Percentiles rank a stretch among this genome's conserved stretches.
Conservation (phyloP, 2,888 invertebrate species). For the Netelia virgata region DNA sequence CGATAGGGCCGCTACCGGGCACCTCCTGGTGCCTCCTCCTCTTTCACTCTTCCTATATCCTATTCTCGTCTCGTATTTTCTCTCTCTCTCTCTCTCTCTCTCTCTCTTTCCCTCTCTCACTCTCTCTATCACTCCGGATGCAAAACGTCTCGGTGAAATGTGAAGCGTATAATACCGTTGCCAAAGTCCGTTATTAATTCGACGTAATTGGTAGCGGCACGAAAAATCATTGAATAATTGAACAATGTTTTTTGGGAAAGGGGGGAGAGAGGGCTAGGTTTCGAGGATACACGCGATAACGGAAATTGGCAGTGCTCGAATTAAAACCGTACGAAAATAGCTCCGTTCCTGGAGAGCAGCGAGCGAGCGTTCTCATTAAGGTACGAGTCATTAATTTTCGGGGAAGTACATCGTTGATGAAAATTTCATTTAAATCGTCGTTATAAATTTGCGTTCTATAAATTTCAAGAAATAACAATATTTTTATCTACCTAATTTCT, state of each 20-base stretch:
- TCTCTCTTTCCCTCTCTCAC: neutral
- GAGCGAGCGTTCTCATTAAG: too few relatives aligned
- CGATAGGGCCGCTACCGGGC: constrained; percentile 71
- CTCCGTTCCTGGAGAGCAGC: too few relatives aligned
- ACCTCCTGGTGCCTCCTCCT: constrained; percentile 62
- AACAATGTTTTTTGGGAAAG: constrained; percentile 46
- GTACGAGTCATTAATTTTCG: too few relatives aligned
- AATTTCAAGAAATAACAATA: too few relatives aligned
- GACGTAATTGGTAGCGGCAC: constrained; percentile 63
- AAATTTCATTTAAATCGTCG: too few relatives aligned
- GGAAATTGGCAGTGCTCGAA: neutral
- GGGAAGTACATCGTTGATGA: too few relatives aligned
- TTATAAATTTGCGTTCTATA: too few relatives aligned
- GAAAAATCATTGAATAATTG: constrained; percentile 69
- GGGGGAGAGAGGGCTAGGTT: constrained; percentile 1
- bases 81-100: neutral
- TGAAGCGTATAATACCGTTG: constrained; percentile 47
- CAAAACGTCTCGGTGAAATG: constrained; percentile 42
- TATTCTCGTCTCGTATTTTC: constrained; percentile 21
- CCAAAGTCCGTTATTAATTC: constrained; percentile 64
- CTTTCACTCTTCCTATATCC: constrained; percentile 38
- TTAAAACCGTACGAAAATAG: neutral
- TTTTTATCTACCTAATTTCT: too few relatives aligned
- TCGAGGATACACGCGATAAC: constrained; percentile 26
- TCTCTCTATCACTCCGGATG: constrained; percentile 40